Conservation (phyloP, 1,140 invertebrate species). For the Frieseomelitta varia region DNA sequence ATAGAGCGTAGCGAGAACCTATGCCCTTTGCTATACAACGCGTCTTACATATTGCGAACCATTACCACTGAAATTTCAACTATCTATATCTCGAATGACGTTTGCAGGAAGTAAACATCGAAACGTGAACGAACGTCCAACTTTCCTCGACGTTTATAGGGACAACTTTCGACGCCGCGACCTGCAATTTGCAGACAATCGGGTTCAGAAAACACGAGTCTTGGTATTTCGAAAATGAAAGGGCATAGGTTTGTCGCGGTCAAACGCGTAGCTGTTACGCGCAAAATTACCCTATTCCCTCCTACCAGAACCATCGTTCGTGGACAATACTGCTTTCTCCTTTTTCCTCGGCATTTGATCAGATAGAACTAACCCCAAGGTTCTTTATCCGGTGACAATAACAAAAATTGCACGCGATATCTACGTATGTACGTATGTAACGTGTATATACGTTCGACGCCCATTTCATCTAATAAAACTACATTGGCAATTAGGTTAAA, state of each 20-base stretch:
- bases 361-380: background rate
- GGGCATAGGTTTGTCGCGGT: background rate
- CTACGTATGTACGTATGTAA: background rate
- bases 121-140: background rate
- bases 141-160: background rate
- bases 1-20: background rate
- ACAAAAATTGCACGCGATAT: background rate
- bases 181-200: background rate
- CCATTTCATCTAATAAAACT: background rate
- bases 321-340: background rate
- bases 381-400: background rate
- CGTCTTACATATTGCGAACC: background rate
- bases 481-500: constrained; percentile 54
- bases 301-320: background rate
- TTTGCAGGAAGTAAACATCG: background rate
- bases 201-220: background rate
- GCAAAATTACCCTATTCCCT: background rate
- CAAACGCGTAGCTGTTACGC: background rate
- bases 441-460: background rate
- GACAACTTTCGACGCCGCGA: background rate
- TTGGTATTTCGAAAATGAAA: background rate
- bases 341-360: background rate
- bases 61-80: background rate
- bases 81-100: background rate
- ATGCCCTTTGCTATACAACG: background rate